Evolutionary conservation across 2,888 invertebrate genomes (phyloP).

Genomic region (Rambutsinella grinnellia): DNA sequence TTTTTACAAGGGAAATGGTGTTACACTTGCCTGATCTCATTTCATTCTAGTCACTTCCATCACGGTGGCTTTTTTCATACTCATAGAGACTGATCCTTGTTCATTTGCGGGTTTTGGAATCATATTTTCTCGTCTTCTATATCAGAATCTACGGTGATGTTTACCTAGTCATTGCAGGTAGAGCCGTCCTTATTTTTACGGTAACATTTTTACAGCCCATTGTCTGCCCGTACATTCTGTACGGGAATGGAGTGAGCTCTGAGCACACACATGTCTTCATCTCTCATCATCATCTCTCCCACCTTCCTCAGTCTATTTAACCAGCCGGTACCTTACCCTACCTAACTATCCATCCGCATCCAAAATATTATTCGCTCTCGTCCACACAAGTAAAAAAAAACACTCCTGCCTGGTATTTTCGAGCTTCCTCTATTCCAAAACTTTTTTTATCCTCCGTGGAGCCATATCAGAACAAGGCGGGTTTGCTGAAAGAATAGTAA

Average conservation of each 20-base stretch:
- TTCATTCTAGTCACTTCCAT: slow-evolving; percentile 9
- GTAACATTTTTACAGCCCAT: no score
- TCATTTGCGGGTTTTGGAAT: not conserved
- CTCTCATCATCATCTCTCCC: no score
- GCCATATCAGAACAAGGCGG: no score
- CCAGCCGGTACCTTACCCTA: not conserved
- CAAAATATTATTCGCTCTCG: no score
- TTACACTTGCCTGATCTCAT: slow-evolving; percentile 44
- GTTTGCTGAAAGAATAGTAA: no score
- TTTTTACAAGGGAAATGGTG: slow-evolving; percentile 21
- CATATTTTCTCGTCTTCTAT: not conserved
- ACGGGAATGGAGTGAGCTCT: no score
- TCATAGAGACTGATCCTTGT: not conserved
- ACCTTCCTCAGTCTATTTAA: not conserved
- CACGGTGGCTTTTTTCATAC: no score
- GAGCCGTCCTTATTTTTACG: not conserved
- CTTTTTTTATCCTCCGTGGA: slow-evolving; percentile 41
- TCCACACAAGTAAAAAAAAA: no score
- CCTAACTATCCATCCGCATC: not conserved
- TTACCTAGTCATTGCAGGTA: no score
- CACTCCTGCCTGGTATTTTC: no score
- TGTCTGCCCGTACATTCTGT: no score
- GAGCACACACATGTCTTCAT: no score
- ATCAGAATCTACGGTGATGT: not conserved
- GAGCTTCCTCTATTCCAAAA: slow-evolving; percentile 42